Conservation (phyloP, 2,113 vertebrate species). For the Grammomys surdaster region DNA sequence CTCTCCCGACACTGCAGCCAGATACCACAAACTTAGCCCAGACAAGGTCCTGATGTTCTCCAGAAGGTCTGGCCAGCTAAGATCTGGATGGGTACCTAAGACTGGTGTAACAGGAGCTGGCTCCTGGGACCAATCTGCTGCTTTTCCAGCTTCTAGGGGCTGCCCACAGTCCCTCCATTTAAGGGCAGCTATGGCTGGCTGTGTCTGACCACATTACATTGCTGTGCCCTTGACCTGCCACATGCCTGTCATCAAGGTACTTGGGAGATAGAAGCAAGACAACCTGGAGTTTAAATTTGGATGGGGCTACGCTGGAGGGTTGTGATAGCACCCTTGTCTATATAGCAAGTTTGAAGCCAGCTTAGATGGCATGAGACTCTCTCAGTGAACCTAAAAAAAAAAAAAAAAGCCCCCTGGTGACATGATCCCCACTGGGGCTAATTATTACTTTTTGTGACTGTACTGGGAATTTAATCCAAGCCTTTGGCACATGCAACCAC, state of each 20-base stretch:
- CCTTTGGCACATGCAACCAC: not conserved
- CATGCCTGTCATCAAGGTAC: not conserved
- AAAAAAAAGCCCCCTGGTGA: not conserved
- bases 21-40: not conserved
- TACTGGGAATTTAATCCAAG: not conserved
- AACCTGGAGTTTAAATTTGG: not conserved
- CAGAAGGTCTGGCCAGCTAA: not conserved
- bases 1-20: not conserved
- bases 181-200: not conserved
- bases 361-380: no score
- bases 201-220: rapidly evolving
- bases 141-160: no score
- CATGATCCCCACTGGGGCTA: not conserved
- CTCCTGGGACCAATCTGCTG: not conserved
- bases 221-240: not conserved
- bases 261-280: not conserved
- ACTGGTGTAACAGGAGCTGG: not conserved
- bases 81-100: not conserved
- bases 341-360: not conserved
- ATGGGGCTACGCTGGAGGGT: not conserved
- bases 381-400: not conserved
- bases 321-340: not conserved
- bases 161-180: rapidly evolving
- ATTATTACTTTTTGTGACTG: not conserved
- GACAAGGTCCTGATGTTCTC: not conserved